Conservation (phyloP, 2,113 vertebrate species). For the Catharus minimus region DNA sequence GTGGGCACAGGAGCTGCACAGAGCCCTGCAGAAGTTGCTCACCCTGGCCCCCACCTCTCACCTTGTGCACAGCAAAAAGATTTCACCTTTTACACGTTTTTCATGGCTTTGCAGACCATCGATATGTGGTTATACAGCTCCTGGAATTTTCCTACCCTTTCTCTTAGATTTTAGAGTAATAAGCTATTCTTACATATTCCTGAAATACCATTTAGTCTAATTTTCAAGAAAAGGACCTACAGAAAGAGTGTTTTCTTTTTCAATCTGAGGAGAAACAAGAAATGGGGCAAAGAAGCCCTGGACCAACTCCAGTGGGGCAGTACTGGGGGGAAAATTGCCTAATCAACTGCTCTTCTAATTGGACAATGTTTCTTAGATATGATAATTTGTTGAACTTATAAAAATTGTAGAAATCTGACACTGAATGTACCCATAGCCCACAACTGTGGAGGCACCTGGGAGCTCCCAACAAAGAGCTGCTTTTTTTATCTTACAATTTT, state of each 20-base stretch:
- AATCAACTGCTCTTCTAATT: neutral
- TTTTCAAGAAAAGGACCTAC: neutral
- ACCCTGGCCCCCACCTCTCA: rapidly evolving
- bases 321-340: neutral
- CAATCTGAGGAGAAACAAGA: neutral
- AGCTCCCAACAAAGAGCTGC: neutral
- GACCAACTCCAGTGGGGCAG: neutral
- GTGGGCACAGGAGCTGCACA: rapidly evolving
- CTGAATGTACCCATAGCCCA: rapidly evolving
- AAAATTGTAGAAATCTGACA: rapidly evolving
- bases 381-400: neutral
- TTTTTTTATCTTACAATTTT: neutral
- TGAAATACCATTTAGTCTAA: neutral
- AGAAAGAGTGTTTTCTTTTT: neutral
- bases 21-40: neutral
- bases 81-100: neutral
- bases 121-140: neutral
- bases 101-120: neutral
- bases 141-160: neutral
- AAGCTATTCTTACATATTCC: neutral
- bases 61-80: rapidly evolving
- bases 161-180: neutral
- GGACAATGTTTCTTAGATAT: neutral
- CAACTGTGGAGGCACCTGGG: neutral
- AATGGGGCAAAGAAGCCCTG: neutral